Percentiles rank a stretch among this genome's conserved stretches.
Conservation (phyloP, 1,140 invertebrate species). For the Andricus grossulariae region DNA sequence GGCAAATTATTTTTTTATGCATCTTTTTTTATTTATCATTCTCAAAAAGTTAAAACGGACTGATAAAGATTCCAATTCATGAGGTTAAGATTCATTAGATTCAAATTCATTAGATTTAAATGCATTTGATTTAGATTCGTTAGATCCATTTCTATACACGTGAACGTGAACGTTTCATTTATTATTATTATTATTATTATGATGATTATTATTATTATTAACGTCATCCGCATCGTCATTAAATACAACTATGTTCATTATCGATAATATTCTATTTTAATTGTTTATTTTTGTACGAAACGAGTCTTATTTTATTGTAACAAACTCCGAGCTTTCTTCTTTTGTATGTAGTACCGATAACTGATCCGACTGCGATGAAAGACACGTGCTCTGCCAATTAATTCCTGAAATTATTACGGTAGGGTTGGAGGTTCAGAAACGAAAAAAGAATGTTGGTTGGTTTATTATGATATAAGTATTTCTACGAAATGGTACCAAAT, state of each 20-base stretch:
- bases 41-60: not conserved
- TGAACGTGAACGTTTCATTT: slow-evolving; percentile 57
- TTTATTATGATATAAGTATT: slow-evolving; percentile 35
- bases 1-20: slow-evolving; percentile 35
- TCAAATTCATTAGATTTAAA: slow-evolving; percentile 12
- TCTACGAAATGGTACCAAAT: slow-evolving; percentile 66
- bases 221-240: slow-evolving; percentile 47
- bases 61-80: slow-evolving; percentile 11
- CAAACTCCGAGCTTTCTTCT: slow-evolving; percentile 57
- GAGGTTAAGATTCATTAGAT: slow-evolving; percentile 2
- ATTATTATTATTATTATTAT: slow-evolving; percentile 59
- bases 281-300: slow-evolving; percentile 72
- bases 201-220: slow-evolving; percentile 32
- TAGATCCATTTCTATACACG: slow-evolving; percentile 42
- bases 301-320: slow-evolving; percentile 62
- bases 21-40: slow-evolving; percentile 22
- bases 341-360: slow-evolving; percentile 43
- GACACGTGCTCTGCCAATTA: slow-evolving; percentile 31
- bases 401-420: slow-evolving; percentile 13
- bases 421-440: slow-evolving; percentile 28
- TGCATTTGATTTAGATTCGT: slow-evolving; percentile 34
- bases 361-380: slow-evolving; percentile 42
- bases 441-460: slow-evolving; percentile 19
- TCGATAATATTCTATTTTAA: slow-evolving; percentile 63
- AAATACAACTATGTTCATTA: slow-evolving; percentile 52